Percentiles rank a stretch among this genome's conserved stretches.
Conservation (phyloP, 2,888 invertebrate species). For the Copidosoma aretas region DNA sequence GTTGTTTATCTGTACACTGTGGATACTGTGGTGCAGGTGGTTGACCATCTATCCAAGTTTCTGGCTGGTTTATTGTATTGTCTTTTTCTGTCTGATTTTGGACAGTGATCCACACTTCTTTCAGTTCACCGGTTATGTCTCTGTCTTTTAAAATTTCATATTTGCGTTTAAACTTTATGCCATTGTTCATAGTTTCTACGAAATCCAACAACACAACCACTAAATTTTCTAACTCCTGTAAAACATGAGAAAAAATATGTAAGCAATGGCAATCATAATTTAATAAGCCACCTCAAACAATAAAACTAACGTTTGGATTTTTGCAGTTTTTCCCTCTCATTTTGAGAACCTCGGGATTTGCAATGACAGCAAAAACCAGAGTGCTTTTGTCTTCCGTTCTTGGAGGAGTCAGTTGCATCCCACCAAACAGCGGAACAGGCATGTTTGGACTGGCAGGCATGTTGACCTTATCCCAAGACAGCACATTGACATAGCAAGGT, state of each 20-base stretch:
- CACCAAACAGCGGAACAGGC: conserved; percentile 75
- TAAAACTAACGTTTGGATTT: conserved; percentile 66
- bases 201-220: conserved; percentile 75
- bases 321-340: conserved; percentile 74
- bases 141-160: conserved; percentile 70
- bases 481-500: conserved; percentile 68
- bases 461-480: conserved; percentile 77
- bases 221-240: conserved; percentile 71
- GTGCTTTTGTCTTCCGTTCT: conserved; percentile 67
- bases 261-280: not conserved
- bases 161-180: conserved; percentile 67
- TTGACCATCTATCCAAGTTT: conserved; percentile 57
- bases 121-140: conserved; percentile 75
- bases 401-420: conserved; percentile 73
- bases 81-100: conserved; percentile 69
- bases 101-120: conserved; percentile 77
- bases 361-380: conserved; percentile 76
- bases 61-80: conserved; percentile 59
- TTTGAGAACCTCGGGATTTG: conserved; percentile 74
- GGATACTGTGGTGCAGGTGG: conserved; percentile 52
- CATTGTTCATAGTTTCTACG: conserved; percentile 76
- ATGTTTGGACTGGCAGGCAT: conserved; percentile 72
- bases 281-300: not conserved
- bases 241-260: conserved; percentile 26
- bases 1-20: conserved; percentile 30